Base-by-base conservation (phyloP, 1,140 invertebrate genomes). In the Pogonognathellus flavescens region DNA sequence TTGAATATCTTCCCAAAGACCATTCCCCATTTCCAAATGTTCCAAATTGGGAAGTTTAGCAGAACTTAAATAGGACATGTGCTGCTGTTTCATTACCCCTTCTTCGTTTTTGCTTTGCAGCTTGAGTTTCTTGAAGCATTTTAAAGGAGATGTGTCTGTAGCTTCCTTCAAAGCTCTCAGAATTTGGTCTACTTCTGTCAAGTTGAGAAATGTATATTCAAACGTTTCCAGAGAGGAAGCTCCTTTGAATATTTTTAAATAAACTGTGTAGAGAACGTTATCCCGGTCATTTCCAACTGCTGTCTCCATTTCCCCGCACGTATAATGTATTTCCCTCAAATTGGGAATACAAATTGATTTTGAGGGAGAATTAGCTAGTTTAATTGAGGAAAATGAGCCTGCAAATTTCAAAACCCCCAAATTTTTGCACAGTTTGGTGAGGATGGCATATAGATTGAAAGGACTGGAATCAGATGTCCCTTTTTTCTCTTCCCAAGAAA, bases 1-100 rank as follows among this genome's bases (percentile, higher is more conserved):
- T 10, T 80, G 57, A 16, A 84, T 52, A 80, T 88, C 85, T 41
- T 84, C 85, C 85, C 84, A 87, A 0, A 85, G 53, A 0, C 80
- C 60, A 55, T 85, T 83, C 1, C 86, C 86, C 13, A 87, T 41
- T 25, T 87, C 84, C 7, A 87, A 72, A n/a, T 31, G 11, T 59
- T 85, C 60, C 16, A 87, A 41, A 41, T 41, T 55, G 0, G 25
- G 18, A 14, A n/a, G 10, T 55, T 55, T 13, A n/a, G 82, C 18
- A 22, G 5, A 16, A 41, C 18, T 55, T 11, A 85, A 18, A 10
- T 22, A 5, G 10, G 16, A 20, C 14, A 82, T 55, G 13, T 82
- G 84, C 16, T 70, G 16, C n/a, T 72, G 9, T 59, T 76, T 86
- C 16, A 83, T 18, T 14, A 72, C 59, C 11, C 85, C 82, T 18